These are phyloP conservation scores for Melopsittacus undulatus DNA, from an alignment of 2,797 vertebrate genomes.

Conservation along the genomic window DNA sequence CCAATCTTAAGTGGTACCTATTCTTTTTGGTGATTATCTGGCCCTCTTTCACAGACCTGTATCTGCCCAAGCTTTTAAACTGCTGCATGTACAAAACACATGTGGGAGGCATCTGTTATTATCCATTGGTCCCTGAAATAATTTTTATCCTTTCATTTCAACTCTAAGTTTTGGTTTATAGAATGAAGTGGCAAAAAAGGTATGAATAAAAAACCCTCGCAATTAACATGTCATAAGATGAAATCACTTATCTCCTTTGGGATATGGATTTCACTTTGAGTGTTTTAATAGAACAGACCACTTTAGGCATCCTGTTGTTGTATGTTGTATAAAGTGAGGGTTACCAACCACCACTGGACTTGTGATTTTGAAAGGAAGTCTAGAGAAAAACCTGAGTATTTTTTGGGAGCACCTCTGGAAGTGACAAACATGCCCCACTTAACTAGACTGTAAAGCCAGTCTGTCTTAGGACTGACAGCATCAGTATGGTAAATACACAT, in stretches of 20 bases:
- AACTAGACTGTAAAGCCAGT: conserved; percentile 17
- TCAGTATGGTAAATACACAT: conserved; percentile 71
- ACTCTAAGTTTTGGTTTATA: neutral
- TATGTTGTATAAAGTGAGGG: neutral
- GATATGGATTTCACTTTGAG: neutral
- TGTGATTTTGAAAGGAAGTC: neutral
- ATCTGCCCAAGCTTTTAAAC: neutral
- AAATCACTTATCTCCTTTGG: neutral
- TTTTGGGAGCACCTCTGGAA: conserved; percentile 10
- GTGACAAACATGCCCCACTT: conserved; percentile 51
- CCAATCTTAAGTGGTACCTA: neutral
- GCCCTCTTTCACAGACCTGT: neutral
- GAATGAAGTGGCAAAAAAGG: neutral
- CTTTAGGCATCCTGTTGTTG: neutral
- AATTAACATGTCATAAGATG: neutral
- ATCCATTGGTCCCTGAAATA: neutral
- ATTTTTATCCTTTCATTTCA: neutral
- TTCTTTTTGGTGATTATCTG: neutral
- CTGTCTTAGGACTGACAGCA: conserved; percentile 63
- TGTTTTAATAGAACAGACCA: neutral
- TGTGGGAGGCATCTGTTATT: neutral
- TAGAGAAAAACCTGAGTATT: neutral
- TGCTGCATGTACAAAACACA: neutral
- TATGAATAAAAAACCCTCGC: neutral
- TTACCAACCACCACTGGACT: neutral